These are phyloP conservation scores for Pachyrhynchus sulphureomaculatus DNA, from an alignment of 1,140 invertebrate genomes.

Conservation along the genomic window DNA sequence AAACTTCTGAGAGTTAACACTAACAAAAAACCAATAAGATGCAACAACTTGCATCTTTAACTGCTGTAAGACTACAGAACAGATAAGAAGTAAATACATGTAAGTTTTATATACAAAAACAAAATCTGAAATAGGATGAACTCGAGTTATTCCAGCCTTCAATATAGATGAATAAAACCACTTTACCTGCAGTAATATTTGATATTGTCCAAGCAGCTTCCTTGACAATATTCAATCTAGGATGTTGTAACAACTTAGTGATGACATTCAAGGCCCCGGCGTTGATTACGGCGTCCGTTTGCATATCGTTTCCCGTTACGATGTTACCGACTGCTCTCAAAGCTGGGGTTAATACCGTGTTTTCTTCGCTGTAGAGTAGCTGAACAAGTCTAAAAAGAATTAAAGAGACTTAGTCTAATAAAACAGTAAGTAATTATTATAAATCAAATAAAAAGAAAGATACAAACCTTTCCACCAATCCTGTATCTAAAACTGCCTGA, in stretches of 20 bases:
- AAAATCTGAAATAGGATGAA: no score
- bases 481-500: slow-evolving; percentile 72
- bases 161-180: no score
- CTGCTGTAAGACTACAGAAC: no score
- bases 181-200: slow-evolving; percentile 91
- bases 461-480: slow-evolving; percentile 63
- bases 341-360: slow-evolving; percentile 84
- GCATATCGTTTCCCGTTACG: slow-evolving; percentile 77
- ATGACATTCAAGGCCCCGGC: slow-evolving; percentile 76
- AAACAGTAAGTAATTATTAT: not conserved
- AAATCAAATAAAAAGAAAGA: no score
- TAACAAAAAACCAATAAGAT: no score
- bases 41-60: no score
- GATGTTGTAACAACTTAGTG: slow-evolving; percentile 70
- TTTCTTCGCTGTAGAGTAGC: slow-evolving; percentile 70
- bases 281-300: slow-evolving; percentile 90
- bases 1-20: no score
- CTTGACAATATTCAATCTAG: slow-evolving; percentile 69
- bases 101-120: no score
- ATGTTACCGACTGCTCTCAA: slow-evolving; percentile 86
- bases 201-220: slow-evolving; percentile 99
- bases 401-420: not conserved
- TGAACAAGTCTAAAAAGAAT: slow-evolving; percentile 47
- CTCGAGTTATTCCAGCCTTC: no score
- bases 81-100: no score